Base-by-base conservation (phyloP, 2,888 invertebrate species). In the Drosophila incognita region DNA sequence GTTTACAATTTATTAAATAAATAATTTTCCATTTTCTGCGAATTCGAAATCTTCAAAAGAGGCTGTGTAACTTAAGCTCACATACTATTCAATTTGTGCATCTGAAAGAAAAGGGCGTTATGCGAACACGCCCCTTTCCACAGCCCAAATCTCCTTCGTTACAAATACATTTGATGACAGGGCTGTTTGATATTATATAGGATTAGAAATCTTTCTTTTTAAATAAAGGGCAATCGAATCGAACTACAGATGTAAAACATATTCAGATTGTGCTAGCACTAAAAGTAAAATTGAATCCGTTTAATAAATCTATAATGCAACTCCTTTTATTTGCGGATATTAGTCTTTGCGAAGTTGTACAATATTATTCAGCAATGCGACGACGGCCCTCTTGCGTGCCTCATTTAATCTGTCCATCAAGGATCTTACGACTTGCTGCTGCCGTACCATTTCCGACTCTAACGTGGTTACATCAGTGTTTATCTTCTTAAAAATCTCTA, bases 301-400 rank as follows among this genome's bases (percentile, higher is more conserved):
- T 31, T 31, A 10, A 33, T 10, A 11, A 10, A 33, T 33, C 33
- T 11, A 11, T 11, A 33, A 31, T 10, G 10, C 10, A 31, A 31
- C 10, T 31, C 8, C 8, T 10, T 31, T 31, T 31, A 31, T 31
- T 33, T 33, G 10, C 11, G 0, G 33, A 33, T 10, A 33, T 33
- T 33, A 8, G 33, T 3, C 0, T 31, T 33, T 1, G 49, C 1
- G 2, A 3, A 5, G n/a, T 4, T n/a, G 1, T 1, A 5, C 2
- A 1, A 29, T 0, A 4, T 1, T 0, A 29, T 4, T n/a, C 8
- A 4, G 3, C 18, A 31, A 5, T 2, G 2, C 4, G 0, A 11
- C 5, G 29, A 4, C n/a, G n/a, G n/a, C 11, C 2, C 0, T n/a
- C 6, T 1, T 0, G 6, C 10, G 18, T 2, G 11, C 51, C 11